Conservation (phyloP, 2,113 vertebrate genomes). For the Pao palembangensis region DNA sequence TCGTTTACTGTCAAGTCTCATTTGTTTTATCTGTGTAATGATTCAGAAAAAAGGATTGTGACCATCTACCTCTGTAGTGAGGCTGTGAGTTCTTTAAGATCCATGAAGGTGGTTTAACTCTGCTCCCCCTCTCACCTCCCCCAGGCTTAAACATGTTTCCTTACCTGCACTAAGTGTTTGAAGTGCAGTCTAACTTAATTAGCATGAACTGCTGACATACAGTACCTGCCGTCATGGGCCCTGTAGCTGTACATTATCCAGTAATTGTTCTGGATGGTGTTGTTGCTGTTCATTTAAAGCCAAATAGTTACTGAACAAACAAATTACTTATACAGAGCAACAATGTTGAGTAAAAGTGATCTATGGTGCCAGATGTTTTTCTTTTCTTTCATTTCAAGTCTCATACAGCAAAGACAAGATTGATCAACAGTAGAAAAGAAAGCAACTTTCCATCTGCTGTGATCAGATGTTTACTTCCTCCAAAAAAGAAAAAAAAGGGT, state of each 20-base stretch:
- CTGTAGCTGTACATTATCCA: conserved; percentile 17
- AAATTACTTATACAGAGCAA: background rate
- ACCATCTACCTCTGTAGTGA: background rate
- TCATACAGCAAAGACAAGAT: no score
- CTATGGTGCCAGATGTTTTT: background rate
- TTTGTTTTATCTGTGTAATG: background rate
- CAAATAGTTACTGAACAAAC: no score
- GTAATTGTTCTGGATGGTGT: conserved; percentile 20
- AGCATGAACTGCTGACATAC: background rate
- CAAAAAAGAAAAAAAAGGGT: no score
- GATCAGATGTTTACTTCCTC: no score
- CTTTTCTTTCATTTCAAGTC: background rate
- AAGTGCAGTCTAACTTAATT: conserved; percentile 10
- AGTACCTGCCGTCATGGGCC: conserved; percentile 3
- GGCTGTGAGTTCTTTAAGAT: background rate
- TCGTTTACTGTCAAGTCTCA: background rate
- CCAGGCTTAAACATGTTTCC: conserved; percentile 14
- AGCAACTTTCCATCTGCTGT: no score
- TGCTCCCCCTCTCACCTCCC: conserved; percentile 2
- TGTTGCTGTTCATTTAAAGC: background rate
- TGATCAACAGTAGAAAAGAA: no score
- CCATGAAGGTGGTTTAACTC: background rate
- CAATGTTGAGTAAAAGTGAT: background rate
- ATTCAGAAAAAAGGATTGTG: background rate
- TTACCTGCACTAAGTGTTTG: conserved; percentile 27